Evolutionary conservation across 2,888 invertebrate genomes (phyloP), one percentile per base, ranked within the genome.

Genomic region (Amphipoea oculea): DNA sequence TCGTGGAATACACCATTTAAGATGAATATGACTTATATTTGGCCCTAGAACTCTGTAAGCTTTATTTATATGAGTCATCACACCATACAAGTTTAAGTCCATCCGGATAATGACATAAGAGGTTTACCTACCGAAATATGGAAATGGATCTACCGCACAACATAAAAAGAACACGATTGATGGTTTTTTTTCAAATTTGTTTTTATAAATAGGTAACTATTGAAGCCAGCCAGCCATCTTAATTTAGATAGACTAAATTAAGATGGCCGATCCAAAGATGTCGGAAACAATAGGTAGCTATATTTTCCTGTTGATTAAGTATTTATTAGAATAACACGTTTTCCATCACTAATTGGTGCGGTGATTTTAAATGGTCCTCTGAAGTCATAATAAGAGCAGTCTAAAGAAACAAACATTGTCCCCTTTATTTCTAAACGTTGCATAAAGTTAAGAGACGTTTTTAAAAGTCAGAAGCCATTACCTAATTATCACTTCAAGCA

Each of bases 51-150:
- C 76, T 29, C 29, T 66, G 40, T 85, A 83, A 85, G 77, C 83
- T 80, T 75, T 74, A 85, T 85, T 77, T 70, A 85, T 85, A 75
- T 83, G 77, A 85, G 51, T 80, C 83, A 85, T 78, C 68, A 65
- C 40, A 63, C 40, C 73, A 40, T 20, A 73, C 75, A 71, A 40
- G 68, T 54, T 65, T 62, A 17, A 14, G 17, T 54, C 51, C 62
- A 70, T 73, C 42, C 69, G 51, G 51, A 70, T 70, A n/a, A 67
- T 67, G 66, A 67, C 63, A 54, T 85, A 85, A 85, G 85, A 85
- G 85, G 85, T 85, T 85, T 85, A 85, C 51, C 70, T 84, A 85
- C 66, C 69, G 85, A 85, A 78, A 75, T 83, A 82, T 73, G 79
- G 63, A 79, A 79, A 85, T 80, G 60, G 20, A 66, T 74, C 54